Base-by-base conservation (phyloP, 1,140 invertebrate species). In the Aphelenchoides avenae region DNA sequence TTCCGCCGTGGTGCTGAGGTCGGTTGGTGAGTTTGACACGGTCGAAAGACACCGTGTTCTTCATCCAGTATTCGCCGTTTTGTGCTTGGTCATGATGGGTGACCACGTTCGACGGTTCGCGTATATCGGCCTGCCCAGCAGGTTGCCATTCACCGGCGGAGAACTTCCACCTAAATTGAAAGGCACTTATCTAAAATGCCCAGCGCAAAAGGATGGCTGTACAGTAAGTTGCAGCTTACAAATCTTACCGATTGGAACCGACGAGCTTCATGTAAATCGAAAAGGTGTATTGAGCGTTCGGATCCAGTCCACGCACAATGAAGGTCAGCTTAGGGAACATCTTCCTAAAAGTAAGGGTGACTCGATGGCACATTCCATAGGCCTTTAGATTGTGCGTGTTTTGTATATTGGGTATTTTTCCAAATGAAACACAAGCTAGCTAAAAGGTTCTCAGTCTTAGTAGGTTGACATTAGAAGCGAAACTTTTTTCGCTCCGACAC, bases 291-390 rank as follows among this genome's bases (percentile, higher is more conserved):
- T 54, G 15, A n/a, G 34, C 7, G 15, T 53, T 43, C 22, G 60
- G 60, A n/a, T 63, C 50, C 26, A 63, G 20, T 15, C 61, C 61
- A 27, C 47, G 15, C 18, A 63, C 20, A 7, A 39, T 7, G 18
- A 66, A 44, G 41, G 64, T 62, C 27, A 63, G 30, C 33, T 63
- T 63, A 1, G 60, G 60, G 31, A 63, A 63, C 63, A 63, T 63
- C 47, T 63, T 63, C 18, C 60, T 67, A 29, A 61, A 64, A n/a
- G n/a, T n/a, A n/a, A n/a, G n/a, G n/a, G n/a, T n/a, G n/a, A n/a
- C n/a, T n/a, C n/a, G n/a, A n/a, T n/a, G n/a, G n/a, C n/a, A n/a
- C n/a, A n/a, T n/a, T n/a, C n/a, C n/a, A n/a, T n/a, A n/a, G n/a
- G n/a, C n/a, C n/a, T n/a, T n/a, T n/a, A n/a, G n/a, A n/a, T n/a